These are phyloP conservation scores for Brachionus sp. DNA, from an alignment of 1,140 invertebrate genomes.

Conservation along the genomic window DNA sequence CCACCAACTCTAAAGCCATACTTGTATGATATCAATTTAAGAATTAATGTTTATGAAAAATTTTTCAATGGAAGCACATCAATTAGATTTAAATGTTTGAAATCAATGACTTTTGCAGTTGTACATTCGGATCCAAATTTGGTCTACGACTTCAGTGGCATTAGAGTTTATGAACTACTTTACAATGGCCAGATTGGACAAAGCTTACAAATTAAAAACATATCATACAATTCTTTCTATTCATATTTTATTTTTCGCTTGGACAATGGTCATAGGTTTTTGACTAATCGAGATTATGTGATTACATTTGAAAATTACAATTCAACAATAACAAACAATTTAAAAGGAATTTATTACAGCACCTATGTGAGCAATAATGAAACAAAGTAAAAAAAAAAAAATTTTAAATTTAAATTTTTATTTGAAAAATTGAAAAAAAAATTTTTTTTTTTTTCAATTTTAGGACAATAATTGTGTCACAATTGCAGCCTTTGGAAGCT, in stretches of 20 bases:
- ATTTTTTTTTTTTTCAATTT: not conserved
- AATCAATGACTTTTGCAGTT: not conserved
- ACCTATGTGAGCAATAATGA: slow-evolving; percentile 7
- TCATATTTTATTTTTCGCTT: slow-evolving; percentile 11
- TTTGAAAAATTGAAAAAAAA: not conserved
- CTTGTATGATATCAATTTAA: not conserved
- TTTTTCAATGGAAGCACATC: slow-evolving; percentile 2
- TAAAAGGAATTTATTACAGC: slow-evolving; percentile 44
- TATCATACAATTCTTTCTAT: slow-evolving; percentile 16
- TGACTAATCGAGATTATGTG: not conserved
- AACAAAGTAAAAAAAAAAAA: not conserved
- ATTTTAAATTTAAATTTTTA: not conserved
- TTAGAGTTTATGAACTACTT: not conserved
- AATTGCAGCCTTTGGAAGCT: slow-evolving; percentile 51
- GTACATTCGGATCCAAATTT: slow-evolving; percentile 40
- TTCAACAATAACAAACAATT: slow-evolving; percentile 36
- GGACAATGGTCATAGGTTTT: not conserved
- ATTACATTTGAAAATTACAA: slow-evolving; percentile 22
- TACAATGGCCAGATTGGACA: not conserved
- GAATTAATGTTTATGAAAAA: slow-evolving; percentile 12
- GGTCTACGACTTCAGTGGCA: not conserved
- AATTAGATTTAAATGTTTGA: slow-evolving; percentile 33
- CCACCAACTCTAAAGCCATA: slow-evolving; percentile 16
- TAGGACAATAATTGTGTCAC: slow-evolving; percentile 49
- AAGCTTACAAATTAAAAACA: not conserved